Conservation (phyloP, 2,888 invertebrate genomes). For the Pantelozetes paolii region DNA sequence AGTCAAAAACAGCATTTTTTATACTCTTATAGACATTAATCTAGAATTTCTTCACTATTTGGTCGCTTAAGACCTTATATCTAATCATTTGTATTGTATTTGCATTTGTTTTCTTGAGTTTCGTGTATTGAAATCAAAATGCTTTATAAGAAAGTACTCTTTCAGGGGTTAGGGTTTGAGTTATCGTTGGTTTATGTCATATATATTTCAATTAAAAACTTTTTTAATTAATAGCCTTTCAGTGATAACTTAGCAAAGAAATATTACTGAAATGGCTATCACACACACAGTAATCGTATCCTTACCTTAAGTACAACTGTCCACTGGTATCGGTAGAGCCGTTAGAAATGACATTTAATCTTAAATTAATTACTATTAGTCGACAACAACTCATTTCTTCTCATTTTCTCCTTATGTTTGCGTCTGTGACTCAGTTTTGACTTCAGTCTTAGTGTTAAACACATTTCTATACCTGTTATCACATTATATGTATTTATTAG, state of each 20-base stretch:
- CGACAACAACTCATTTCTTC: neutral
- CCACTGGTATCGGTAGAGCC: neutral
- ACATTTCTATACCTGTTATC: neutral
- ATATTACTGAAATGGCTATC: no score
- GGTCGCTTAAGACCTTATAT: neutral
- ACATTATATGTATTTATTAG: neutral
- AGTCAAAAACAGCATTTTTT: neutral
- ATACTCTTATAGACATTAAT: neutral
- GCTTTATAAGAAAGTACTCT: neutral
- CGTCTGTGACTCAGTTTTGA: no score
- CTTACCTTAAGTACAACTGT: no score
- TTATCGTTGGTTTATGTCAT: no score
- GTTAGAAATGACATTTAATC: neutral
- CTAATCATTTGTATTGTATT: constrained; percentile 1
- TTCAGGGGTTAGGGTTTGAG: no score
- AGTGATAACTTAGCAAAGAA: neutral
- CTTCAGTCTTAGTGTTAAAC: no score
- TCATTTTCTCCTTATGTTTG: neutral
- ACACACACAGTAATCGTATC: no score
- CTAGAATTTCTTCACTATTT: neutral
- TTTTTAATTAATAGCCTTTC: neutral
- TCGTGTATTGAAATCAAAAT: neutral
- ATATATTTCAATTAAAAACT: no score
- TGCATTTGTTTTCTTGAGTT: neutral
- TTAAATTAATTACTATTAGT: neutral